Conservation (phyloP, 2,113 vertebrate genomes). For the Phalacrocorax brasilianus region DNA sequence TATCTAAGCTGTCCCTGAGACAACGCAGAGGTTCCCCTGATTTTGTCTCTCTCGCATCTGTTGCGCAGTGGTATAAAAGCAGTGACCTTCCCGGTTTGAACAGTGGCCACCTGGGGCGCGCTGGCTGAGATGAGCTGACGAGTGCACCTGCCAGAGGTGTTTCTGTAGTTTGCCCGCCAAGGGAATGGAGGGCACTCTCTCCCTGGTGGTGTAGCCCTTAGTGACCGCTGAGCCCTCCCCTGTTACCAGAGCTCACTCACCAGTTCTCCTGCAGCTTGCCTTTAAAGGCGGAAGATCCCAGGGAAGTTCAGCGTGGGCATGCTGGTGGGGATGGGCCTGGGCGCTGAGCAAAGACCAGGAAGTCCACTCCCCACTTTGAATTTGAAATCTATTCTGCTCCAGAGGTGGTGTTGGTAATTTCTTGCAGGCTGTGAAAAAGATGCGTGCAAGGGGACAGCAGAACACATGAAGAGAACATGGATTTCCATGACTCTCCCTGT, state of each 20-base stretch:
- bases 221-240: neutral
- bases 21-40: neutral
- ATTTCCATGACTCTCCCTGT: neutral
- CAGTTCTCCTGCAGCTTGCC: neutral
- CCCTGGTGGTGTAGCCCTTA: neutral
- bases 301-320: neutral
- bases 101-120: neutral
- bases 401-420: neutral
- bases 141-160: accelerated
- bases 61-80: neutral
- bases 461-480: neutral
- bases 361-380: neutral
- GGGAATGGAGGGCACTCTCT: neutral
- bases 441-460: neutral
- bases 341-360: neutral
- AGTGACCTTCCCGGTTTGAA: neutral
- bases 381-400: neutral
- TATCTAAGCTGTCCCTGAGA: neutral
- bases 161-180: too few relatives aligned
- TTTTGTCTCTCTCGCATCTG: neutral
- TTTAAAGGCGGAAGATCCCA: neutral
- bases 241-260: accelerated
- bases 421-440: neutral
- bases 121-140: neutral
- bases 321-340: neutral